Base-by-base conservation (phyloP, 2,113 vertebrate genomes). In the Callionymus lyra region DNA sequence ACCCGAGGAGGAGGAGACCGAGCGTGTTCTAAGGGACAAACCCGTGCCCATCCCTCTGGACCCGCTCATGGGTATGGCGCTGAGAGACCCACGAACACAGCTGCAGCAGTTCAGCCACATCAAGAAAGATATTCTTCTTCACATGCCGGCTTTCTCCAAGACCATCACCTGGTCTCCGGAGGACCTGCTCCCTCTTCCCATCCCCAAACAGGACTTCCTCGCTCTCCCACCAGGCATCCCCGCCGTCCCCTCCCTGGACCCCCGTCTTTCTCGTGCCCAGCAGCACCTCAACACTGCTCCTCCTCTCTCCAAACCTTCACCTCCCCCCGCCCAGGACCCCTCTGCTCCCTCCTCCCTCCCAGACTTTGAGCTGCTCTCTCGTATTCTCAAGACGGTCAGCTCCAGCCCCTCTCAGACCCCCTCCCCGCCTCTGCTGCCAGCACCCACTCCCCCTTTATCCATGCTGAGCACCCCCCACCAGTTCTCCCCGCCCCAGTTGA, bases 71-170 rank as follows among this genome's bases (percentile, higher is more conserved):
- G 86, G 86, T 0, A 89, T 88, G 53, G 65, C 84, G 0, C 81
- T 90, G 9, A 76, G 89, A 36, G 94, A 97, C 50, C 94, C 93
- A 0, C 82, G 91, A 0, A 82, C 79, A 0, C 92, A 93, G 64
- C 85, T 97, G 21, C 91, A 93, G 60, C 90, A 94, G 63, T 94
- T 94, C 69, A 94, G 93, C 65, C 93, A 95, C 80, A 96, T 97
- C 54, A 94, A 92, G 70, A 96, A 92, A 54, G 94, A 94, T 1
- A 63, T 93, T 0, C 16, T 87, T 8, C 84, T 97, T 9, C 76
- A 72, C 59, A 85, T 83, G 57, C 94, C 94, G 0, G 75, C 65
- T 32, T 97, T 94, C 1, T 56, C 86, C 37, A 90, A 90, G 44
- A 63, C 82, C 1, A 79, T 97, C 49, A 79, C 95, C 1, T 97